Base-by-base conservation (phyloP, 1,140 invertebrate species). In the Gryllus bimaculatus region DNA sequence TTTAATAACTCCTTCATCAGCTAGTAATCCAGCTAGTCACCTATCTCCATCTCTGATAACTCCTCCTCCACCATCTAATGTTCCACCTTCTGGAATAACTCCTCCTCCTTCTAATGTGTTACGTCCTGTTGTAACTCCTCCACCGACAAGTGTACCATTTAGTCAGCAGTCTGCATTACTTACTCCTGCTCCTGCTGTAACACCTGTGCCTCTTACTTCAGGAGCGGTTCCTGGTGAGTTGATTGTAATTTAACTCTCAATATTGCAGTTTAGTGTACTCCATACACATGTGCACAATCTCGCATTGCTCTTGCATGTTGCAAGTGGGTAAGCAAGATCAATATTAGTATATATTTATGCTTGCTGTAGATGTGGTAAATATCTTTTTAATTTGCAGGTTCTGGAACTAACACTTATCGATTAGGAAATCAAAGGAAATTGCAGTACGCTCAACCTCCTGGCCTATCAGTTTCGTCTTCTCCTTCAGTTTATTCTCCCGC, bases 351-450 rank as follows among this genome's bases (percentile, higher is more conserved):
- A 4, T 26, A 47, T 18, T 54, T 10, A 48, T 10, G 10, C 12
- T 77, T 18, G 18, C 3, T 0, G 8, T 8, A 2, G n/a, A 21
- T 48, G 5, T 4, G 8, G 8, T 15, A 75, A 39, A 39, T 39
- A 39, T 39, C 26, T 39, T 39, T 39, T 39, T 39, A 39, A 5
- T 79, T 79, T 79, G 47, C 48, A 79, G 78, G 66, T 75, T 8
- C 8, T 8, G 48, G 49, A 18, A 48, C 78, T 47, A 79, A 79
- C 73, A 75, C 78, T 12, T 79, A 79, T 48, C 26, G 78, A 48
- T 73, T 79, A 73, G 78, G 78, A n/a, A 79, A 73, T 39, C 78
- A 79, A 21, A 79, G 74, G 78, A 79, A 79, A 47, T 47, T 48
- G 48, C 73, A 74, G 8, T 79, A 79, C 74, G 78, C 78, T 47